Conservation (phyloP, 2,113 vertebrate species). For the Sterna hirundo region DNA sequence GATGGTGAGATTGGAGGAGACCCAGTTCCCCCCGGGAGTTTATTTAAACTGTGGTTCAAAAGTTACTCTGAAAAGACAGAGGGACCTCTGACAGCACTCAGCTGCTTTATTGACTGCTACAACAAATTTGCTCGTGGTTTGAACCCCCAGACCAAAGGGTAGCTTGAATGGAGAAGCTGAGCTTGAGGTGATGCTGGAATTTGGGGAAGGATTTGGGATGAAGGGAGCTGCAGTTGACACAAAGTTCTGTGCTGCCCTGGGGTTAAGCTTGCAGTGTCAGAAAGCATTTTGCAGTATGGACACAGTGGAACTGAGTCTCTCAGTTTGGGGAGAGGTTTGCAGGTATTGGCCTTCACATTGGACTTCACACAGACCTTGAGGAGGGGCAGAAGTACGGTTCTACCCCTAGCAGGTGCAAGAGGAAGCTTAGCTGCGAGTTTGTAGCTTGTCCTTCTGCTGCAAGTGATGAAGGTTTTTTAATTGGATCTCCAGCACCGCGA, state of each 20-base stretch:
- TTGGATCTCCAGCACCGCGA: background rate
- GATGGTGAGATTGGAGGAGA: background rate
- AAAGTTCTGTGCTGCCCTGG: background rate
- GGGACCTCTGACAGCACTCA: background rate
- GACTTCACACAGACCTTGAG: rapidly evolving
- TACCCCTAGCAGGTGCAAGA: background rate
- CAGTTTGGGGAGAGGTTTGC: background rate
- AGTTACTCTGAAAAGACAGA: background rate
- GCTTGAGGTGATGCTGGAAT: background rate
- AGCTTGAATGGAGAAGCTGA: background rate
- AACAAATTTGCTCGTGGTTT: background rate
- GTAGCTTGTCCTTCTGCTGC: background rate
- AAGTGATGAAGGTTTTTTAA: background rate
- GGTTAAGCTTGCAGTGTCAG: background rate
- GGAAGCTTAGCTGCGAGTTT: background rate
- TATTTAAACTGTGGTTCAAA: background rate
- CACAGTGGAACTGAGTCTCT: background rate
- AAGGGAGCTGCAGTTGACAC: background rate
- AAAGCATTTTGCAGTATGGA: background rate
- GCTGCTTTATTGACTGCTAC: conserved; percentile 22
- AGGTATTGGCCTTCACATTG: background rate
- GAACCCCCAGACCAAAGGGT: background rate
- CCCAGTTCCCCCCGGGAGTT: background rate
- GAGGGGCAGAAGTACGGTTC: background rate
- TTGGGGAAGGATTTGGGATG: background rate